phyloP scores from a whole-genome alignment of 2,797 vertebrate species.

The Mus spretus region DNA sequence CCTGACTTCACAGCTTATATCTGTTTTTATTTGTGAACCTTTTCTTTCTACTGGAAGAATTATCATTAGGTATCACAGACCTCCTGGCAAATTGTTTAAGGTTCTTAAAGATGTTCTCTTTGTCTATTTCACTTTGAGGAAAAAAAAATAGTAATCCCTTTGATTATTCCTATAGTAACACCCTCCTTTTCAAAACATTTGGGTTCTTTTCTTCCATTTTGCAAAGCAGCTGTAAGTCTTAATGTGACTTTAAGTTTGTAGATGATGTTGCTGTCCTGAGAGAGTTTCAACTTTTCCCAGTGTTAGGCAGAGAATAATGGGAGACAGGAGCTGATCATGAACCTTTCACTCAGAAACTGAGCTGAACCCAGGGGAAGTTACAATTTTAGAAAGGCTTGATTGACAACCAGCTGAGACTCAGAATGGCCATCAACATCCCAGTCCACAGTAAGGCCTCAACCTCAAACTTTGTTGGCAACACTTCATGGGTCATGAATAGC shows the following conservation, averaged over 20 bases:
- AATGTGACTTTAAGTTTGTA: neutral
- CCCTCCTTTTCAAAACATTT: neutral
- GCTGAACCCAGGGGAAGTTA: neutral
- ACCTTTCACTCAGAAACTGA: neutral
- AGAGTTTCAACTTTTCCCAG: neutral
- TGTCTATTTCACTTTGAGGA: neutral
- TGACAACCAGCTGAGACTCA: neutral
- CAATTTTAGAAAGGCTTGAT: neutral
- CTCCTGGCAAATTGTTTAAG: neutral
- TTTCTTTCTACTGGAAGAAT: neutral
- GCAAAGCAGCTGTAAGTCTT: neutral
- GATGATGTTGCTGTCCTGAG: neutral
- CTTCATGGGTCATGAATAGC: neutral
- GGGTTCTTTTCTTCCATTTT: neutral
- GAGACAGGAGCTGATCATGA: neutral
- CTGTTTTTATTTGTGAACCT: neutral
- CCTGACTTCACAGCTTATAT: neutral
- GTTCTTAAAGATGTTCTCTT: neutral
- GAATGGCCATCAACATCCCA: neutral
- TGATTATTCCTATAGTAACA: neutral
- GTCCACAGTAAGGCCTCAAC: neutral
- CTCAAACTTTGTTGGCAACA: neutral
- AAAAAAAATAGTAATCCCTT: neutral
- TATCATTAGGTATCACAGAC: neutral
- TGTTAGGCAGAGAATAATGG: neutral